Evolutionary conservation across 2,888 invertebrate species (phyloP).

Genomic region (Phania funesta): DNA sequence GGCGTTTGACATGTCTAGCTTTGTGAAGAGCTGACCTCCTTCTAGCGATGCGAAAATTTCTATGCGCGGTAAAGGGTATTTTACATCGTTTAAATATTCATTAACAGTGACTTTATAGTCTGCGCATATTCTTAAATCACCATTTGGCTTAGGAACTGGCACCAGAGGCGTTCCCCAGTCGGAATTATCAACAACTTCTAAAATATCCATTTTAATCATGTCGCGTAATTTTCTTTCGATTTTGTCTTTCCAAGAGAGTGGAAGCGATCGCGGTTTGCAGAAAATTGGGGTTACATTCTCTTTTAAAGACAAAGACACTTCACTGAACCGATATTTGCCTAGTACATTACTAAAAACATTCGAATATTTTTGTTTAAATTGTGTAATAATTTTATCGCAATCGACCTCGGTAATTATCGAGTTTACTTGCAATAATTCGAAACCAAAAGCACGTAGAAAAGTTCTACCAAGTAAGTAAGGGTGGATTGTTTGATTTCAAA

Average conservation of each 20-base stretch:
- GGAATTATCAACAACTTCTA: background rate
- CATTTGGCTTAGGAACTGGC: no score
- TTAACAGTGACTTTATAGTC: conserved; percentile 24
- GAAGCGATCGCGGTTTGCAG: conserved; percentile 37
- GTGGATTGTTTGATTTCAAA: conserved; percentile 6
- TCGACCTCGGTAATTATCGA: background rate
- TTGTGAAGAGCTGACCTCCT: conserved; percentile 31
- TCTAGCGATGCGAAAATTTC: conserved; percentile 29
- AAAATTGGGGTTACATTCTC: conserved; percentile 37
- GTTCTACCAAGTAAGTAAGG: no score
- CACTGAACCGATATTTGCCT: conserved; percentile 8
- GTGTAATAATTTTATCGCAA: conserved; percentile 19
- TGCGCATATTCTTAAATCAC: conserved; percentile 23
- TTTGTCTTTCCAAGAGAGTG: conserved; percentile 42
- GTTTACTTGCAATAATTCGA: conserved; percentile 18
- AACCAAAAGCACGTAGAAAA: conserved; percentile 20
- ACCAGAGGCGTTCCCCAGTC: no score
- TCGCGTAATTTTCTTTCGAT: conserved; percentile 28
- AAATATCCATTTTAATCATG: background rate
- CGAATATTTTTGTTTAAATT: conserved; percentile 46
- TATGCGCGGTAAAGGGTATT: conserved; percentile 22
- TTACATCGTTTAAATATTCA: background rate
- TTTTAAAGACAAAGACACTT: conserved; percentile 13
- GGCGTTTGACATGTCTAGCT: conserved; percentile 38
- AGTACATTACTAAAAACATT: conserved; percentile 33